Conservation (phyloP, 1,140 invertebrate species). For the Dermatophagoides farinae region DNA sequence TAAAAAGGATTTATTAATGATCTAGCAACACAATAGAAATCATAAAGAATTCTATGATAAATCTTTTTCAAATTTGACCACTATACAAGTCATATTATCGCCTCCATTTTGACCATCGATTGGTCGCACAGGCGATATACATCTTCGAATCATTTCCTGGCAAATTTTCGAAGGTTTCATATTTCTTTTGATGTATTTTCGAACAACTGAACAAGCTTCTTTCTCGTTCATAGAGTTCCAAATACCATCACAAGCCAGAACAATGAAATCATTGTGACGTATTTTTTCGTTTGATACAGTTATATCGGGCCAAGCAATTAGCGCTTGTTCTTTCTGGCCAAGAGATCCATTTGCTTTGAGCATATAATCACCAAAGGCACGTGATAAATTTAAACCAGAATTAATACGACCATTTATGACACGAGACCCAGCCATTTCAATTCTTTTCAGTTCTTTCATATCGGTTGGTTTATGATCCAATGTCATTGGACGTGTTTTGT, state of each 20-base stretch:
- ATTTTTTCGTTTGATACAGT: conserved; percentile 42
- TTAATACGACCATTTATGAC: conserved; percentile 90
- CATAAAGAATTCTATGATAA: too few species aligned
- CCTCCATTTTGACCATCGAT: conserved; percentile 89
- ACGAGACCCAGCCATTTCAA: conserved; percentile 70
- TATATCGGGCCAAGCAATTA: conserved; percentile 82
- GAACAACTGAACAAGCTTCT: conserved; percentile 74
- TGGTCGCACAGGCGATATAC: conserved; percentile 61
- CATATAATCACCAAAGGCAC: conserved; percentile 84
- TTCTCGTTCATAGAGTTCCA: conserved; percentile 94
- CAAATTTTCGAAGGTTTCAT: conserved; percentile 58
- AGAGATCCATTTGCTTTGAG: conserved; percentile 59
- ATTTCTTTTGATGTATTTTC: conserved; percentile 35
- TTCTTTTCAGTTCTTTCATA: conserved; percentile 53
- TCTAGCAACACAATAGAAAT: too few species aligned
- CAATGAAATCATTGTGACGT: conserved; percentile 51
- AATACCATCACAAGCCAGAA: conserved; percentile 91
- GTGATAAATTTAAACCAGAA: conserved; percentile 79
- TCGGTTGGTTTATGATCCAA: conserved; percentile 95
- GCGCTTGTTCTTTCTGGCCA: conserved; percentile 65
- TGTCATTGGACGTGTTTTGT: conserved; percentile 64
- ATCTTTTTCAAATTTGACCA: conserved; percentile 33
- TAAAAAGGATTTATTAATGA: too few species aligned
- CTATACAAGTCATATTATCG: conserved; percentile 97
- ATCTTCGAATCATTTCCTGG: conserved; percentile 86